A percentile compares a stretch with the other conserved stretches of the same genome.
phyloP scores from a whole-genome alignment of 2,113 vertebrate species.

The Salvelinus alpinus region DNA sequence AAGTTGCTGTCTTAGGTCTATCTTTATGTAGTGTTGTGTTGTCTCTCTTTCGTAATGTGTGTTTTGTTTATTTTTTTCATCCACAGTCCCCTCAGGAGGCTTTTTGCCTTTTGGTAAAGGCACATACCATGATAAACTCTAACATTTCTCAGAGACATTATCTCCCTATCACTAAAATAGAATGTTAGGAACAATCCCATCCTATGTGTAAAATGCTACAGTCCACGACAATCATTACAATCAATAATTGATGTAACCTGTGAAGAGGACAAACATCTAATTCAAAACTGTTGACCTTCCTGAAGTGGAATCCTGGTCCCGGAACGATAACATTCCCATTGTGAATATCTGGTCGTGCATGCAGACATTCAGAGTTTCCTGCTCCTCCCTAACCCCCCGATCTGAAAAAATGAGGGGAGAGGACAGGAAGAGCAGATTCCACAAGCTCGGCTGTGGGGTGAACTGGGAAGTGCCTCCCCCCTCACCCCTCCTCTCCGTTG shows the following conservation, averaged over 20 bases:
- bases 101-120: no score
- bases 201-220: not conserved
- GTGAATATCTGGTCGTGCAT: constrained; percentile 36
- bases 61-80: no score
- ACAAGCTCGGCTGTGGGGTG: constrained; percentile 35
- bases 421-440: constrained; percentile 56
- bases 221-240: not conserved
- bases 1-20: no score
- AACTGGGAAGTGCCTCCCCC: constrained; percentile 14
- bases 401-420: constrained; percentile 36
- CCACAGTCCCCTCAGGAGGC: no score
- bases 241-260: no score
- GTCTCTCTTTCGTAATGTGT: no score
- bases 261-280: not conserved
- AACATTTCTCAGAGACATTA: no score
- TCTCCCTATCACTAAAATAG: no score
- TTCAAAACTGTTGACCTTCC: not conserved
- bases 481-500: not conserved
- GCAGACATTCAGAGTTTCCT: constrained; percentile 50
- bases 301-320: not conserved
- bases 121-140: no score
- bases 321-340: constrained; percentile 38
- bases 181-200: no score
- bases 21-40: no score
- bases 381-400: constrained; percentile 51